Evolutionary conservation across 2,797 vertebrate species (phyloP).

Genomic region (Taeniopygia guttata): DNA sequence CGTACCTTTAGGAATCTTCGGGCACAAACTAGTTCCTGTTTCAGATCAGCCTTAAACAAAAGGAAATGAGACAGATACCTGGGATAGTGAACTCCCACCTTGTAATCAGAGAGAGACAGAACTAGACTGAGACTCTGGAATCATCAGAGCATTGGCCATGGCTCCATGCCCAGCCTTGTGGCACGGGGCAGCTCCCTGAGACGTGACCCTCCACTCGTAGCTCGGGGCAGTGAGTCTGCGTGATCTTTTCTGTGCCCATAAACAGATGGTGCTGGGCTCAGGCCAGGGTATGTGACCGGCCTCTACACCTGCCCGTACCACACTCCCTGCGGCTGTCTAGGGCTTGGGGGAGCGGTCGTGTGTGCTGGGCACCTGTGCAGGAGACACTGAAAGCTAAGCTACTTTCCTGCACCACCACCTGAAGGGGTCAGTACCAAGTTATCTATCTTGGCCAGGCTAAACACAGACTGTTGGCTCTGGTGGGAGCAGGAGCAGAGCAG

Average conservation of each 20-base stretch:
- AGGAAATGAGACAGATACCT: slow-evolving; percentile 13
- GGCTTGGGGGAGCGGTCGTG: background rate
- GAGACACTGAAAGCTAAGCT: background rate
- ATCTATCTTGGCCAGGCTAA: background rate
- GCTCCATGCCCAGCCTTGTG: slow-evolving; percentile 23
- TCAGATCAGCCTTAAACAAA: background rate
- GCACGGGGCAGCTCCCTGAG: background rate
- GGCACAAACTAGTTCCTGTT: background rate
- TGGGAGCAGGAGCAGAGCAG: background rate
- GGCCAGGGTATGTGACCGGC: fast-evolving
- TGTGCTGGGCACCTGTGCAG: background rate
- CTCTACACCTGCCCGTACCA: background rate
- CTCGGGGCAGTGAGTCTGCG: background rate
- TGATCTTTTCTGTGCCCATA: background rate
- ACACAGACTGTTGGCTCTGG: background rate
- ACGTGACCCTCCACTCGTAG: slow-evolving; percentile 27
- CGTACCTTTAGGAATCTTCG: background rate
- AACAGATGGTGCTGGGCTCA: slow-evolving; percentile 31
- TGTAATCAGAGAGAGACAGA: background rate
- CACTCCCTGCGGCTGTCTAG: background rate
- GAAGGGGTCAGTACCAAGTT: background rate
- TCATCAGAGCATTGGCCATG: background rate
- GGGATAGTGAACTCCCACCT: background rate
- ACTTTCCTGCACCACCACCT: background rate
- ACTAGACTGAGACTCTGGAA: background rate